phyloP scores from a whole-genome alignment of 1,140 invertebrate genomes.

The Lordiphosa stackelbergi region DNA sequence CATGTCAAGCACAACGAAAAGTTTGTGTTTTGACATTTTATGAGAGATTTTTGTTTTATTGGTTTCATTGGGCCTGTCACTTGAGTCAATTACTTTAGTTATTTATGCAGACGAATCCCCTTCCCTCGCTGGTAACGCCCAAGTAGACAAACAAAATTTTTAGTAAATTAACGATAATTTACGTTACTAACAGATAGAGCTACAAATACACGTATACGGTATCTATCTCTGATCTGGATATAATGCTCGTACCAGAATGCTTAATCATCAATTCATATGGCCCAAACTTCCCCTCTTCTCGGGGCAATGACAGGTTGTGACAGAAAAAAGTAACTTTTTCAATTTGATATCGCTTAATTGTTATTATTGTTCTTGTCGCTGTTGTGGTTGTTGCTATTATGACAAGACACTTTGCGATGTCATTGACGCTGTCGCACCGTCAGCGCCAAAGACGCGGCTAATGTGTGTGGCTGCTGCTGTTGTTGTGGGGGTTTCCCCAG shows the following conservation, averaged over 20 bases:
- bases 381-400: conserved; percentile 42
- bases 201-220: conserved; percentile 6
- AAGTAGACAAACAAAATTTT: conserved; percentile 39
- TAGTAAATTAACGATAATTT: conserved; percentile 69
- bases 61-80: conserved; percentile 36
- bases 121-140: conserved; percentile 1
- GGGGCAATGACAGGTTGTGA: conserved; percentile 33
- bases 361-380: conserved; percentile 44
- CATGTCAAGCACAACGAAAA: conserved; percentile 26
- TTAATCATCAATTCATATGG: conserved; percentile 44
- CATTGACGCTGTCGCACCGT: conserved; percentile 61
- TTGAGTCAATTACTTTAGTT: conserved; percentile 32
- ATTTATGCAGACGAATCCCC: background rate
- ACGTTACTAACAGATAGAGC: conserved; percentile 11
- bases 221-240: conserved; percentile 34
- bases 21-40: conserved; percentile 45
- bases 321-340: conserved; percentile 62
- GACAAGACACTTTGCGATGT: conserved; percentile 63
- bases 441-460: conserved; percentile 42
- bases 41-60: conserved; percentile 48
- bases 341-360: conserved; percentile 72
- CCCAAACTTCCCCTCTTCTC: background rate
- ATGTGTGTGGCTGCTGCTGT: conserved; percentile 43
- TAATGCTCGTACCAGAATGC: conserved; percentile 33
- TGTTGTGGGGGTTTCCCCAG: conserved; percentile 44